Conservation (phyloP, 2,113 vertebrate species). For the Excalfactoria chinensis region DNA sequence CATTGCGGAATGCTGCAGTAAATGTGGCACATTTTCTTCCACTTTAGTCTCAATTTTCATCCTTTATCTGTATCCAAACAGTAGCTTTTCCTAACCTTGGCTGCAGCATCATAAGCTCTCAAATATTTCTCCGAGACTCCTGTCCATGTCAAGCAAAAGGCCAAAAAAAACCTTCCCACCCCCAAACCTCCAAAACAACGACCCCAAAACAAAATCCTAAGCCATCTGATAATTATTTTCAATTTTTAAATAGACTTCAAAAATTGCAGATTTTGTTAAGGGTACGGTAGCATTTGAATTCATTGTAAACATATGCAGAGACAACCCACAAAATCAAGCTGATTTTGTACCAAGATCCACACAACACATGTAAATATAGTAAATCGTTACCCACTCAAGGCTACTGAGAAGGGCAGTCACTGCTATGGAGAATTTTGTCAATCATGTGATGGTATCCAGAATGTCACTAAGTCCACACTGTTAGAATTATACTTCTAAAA, state of each 20-base stretch:
- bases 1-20: not conserved
- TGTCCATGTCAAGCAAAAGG: not conserved
- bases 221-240: conserved; percentile 21
- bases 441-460: not conserved
- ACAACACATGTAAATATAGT: not conserved
- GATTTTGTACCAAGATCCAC: not conserved
- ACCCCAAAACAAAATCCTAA: not conserved
- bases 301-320: conserved; percentile 16
- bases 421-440: not conserved
- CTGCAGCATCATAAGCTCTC: not conserved
- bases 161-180: not conserved
- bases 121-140: conserved; percentile 41
- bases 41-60: not conserved
- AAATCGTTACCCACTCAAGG: conserved; percentile 49
- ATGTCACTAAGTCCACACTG: not conserved
- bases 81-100: not conserved
- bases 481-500: not conserved
- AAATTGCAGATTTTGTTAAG: conserved; percentile 37
- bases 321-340: not conserved
- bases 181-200: not conserved
- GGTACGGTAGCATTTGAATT: conserved; percentile 44
- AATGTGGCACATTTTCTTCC: not conserved
- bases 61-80: not conserved
- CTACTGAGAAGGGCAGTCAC: not conserved
- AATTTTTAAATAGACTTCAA: conserved; percentile 5